These are phyloP conservation scores for Idris sp. DNA, from an alignment of 1,140 invertebrate genomes.

Conservation along the genomic window DNA sequence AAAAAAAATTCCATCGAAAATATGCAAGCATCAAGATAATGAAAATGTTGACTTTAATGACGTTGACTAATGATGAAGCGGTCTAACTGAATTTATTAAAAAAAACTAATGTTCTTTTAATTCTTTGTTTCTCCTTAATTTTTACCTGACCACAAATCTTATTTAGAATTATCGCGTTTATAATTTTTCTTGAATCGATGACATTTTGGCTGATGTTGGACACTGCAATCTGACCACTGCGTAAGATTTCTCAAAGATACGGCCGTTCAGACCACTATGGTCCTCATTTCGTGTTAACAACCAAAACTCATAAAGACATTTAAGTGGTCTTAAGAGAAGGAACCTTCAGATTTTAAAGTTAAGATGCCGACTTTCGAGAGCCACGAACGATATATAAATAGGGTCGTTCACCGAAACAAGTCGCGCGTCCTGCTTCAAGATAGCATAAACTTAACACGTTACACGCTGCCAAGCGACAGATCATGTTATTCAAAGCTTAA, in stretches of 20 bases:
- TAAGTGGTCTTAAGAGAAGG: constrained; percentile 67
- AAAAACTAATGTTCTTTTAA: constrained; percentile 16
- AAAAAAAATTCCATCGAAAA: constrained; percentile 3
- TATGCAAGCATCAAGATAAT: background rate
- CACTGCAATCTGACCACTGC: constrained; percentile 50
- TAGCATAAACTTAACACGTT: constrained; percentile 63
- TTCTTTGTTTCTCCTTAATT: constrained; percentile 30
- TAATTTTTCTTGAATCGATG: constrained; percentile 55
- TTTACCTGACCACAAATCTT: constrained; percentile 37
- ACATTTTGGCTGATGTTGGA: constrained; percentile 49
- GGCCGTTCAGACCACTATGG: constrained; percentile 37
- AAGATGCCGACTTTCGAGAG: constrained; percentile 63
- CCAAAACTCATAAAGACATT: constrained; percentile 75
- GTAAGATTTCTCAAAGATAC: constrained; percentile 60
- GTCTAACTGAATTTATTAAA: constrained; percentile 20
- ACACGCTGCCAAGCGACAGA: constrained; percentile 57
- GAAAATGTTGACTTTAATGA: constrained; percentile 18
- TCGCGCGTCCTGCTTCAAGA: constrained; percentile 56
- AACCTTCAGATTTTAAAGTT: constrained; percentile 65
- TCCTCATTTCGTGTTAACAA: constrained; percentile 71
- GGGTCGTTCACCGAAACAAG: constrained; percentile 65
- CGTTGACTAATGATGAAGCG: constrained; percentile 19
- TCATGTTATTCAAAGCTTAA: constrained; percentile 56
- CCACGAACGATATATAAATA: constrained; percentile 60
- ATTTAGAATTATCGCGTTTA: constrained; percentile 26